Conservation (phyloP, 30 jellyfish, hydroid and myxozoan species). For the Hydractinia echinata region DNA sequence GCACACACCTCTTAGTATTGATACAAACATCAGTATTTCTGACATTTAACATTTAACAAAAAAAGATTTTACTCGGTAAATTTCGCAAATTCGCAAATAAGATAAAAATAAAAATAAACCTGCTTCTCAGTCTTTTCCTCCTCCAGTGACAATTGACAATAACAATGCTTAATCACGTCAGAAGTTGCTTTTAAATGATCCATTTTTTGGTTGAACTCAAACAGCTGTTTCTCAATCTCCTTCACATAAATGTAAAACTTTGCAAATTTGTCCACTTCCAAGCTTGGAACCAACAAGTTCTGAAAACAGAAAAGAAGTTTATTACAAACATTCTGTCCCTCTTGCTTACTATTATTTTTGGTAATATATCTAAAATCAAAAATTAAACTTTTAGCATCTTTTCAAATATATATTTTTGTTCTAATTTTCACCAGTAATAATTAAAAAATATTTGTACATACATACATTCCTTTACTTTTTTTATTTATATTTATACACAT, state of each 20-base stretch:
- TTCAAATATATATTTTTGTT: no score
- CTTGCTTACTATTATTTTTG: no score
- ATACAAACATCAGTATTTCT: no score
- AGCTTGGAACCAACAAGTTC: constrained; percentile 36
- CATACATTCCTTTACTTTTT: no score
- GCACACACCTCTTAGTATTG: no score
- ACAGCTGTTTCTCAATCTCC: constrained; percentile 29
- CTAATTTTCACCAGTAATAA: no score
- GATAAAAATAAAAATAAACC: not conserved
- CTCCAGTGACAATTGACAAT: constrained; percentile 38
- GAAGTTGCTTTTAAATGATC: constrained; percentile 55
- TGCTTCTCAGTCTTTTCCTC: constrained; percentile 11
- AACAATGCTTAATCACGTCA: constrained; percentile 68
- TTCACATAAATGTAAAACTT: constrained; percentile 33
- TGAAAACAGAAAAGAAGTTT: constrained; percentile 4
- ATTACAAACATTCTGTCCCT: not conserved
- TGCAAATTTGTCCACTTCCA: constrained; percentile 48
- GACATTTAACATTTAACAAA: no score
- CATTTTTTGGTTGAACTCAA: constrained; percentile 42
- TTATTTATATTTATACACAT: no score
- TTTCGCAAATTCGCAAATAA: not conserved
- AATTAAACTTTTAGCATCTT: no score
- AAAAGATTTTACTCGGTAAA: no score
- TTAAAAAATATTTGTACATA: no score
- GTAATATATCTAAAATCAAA: no score